Evolutionary conservation across 2,113 vertebrate genomes (phyloP), one percentile per base, ranked within the genome.

Genomic region (Oxyruncus cristatus): DNA sequence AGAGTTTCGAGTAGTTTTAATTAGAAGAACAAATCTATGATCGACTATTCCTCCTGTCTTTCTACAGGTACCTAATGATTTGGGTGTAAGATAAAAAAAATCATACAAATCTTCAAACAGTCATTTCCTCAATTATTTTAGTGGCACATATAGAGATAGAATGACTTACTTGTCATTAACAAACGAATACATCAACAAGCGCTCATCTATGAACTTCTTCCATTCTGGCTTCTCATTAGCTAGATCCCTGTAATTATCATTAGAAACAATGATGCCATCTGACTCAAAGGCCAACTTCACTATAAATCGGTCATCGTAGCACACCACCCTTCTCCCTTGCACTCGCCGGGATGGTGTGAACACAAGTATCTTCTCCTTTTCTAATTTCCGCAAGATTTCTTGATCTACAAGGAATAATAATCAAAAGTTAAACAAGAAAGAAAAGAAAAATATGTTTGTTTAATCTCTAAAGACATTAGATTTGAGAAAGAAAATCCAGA

Each of bases 151-250:
- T 18, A 72, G 76, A 65, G 67, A 68, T 0, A 83, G 53, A 67
- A 58, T 28, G 17, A 98, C 99, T 98, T 97, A 99, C 99, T 99
- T 99, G 98, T 99, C 99, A 70, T 99, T 99, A 94, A 99, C 99
- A 90, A 99, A 99, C 17, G 99, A 99, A 94, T 99, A 99, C 99
- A 99, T 99, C 89, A 99, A 98, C 95, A 99, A 97, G 49, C 99
- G 97, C 83, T 99, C 99, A 33, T 99, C 99, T 81, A 99, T 99
- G 97, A 99, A 99, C 97, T 99, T 99, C 98, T 99, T 99, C 99
- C 99, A 99, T 93, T 99, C 99, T 0, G 99, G 99, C 84, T 99
- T 99, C 95, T 99, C 99, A 56, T 99, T 99, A 28, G 99, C 99
- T 91, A 99, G 97, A 93, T 99, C 99, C 93, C 99, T 98, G 98